Base-by-base conservation (phyloP, 1,140 invertebrate species). In the Drosophila saltans region DNA sequence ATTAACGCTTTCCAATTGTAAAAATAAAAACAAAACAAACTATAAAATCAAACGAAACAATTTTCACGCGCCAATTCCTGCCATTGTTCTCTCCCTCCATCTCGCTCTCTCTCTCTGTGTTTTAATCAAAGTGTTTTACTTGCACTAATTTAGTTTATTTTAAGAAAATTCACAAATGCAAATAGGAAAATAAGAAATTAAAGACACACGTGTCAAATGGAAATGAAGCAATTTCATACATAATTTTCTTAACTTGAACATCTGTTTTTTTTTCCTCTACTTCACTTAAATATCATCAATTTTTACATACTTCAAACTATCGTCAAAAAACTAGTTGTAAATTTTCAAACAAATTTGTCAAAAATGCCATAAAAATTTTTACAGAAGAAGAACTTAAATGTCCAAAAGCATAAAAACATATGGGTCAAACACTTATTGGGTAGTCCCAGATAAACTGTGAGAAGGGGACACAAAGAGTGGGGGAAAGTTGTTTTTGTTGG, bases 1-100 rank as follows among this genome's bases (percentile, higher is more conserved):
- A 86, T 86, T 86, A 86, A 71, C 80, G 82, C 82, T 86, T 86
- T 86, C 82, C 83, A 86, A 88, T 82, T 88, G 75, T 72, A 75
- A 68, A 64, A 66, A 63, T 66, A 66, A 16, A 16, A 16, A 60
- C 64, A 79, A 85, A 86, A 88, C 82, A 86, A 64, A 66, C 63
- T 62, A 60, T 58, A 66, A 82, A 85, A 86, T 88, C 82, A 86
- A 86, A 86, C 80, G 75, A 86, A 88, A 86, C 80, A 65, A 77
- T 81, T 86, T 86, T 86, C 84, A 86, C 82, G 82, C 82, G 83
- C 82, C 82, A 86, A 86, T 86, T 86, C 82, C 82, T 82, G 57
- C 80, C 82, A 86, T 85, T 81, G 45, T 52, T 52, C 45, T 52
- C 2, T 43, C 41, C 41, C 41, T 26, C 21, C 26, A 21, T 10